Evolutionary conservation across 1,140 invertebrate species (phyloP), one percentile per base, ranked within the genome.

Genomic region (Odontomachus brunneus): DNA sequence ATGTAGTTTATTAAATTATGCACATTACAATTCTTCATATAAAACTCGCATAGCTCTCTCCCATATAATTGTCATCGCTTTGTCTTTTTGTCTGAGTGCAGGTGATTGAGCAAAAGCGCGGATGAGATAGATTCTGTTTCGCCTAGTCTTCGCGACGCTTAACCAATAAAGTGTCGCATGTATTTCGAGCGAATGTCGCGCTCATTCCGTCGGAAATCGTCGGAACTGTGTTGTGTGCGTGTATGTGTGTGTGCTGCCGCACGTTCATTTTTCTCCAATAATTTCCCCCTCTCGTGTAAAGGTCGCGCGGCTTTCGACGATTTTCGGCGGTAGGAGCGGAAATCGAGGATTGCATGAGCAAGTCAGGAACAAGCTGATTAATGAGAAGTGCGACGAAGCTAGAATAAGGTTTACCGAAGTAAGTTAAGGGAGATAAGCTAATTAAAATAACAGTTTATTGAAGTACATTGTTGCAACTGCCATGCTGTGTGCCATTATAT

Each of bases 401-500:
- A 88, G 73, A 19, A 57, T 53, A 76, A 88, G 84, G 38, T 88
- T 87, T 82, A 84, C 29, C 66, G 57, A 85, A 63, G 19, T 88
- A 88, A 83, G 84, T 74, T 88, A 87, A 82, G 59, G 86, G 82
- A n/a, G n/a, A 71, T 89, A 91, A 91, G 86, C 82, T 92, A 88
- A 92, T 89, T 84, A 83, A 89, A 84, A 86, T 85, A 89, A 90
- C 90, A 89, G 82, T 93, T 91, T 91, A 94, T 92, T 90, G 89
- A 93, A 93, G 89, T 92, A 93, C 88, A 93, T 93, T 93, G 92
- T 93, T 94, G 91, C 92, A 93, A 94, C 93, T 93, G 93, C 93
- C 93, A 94, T 93, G 93, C 92, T 93, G 92, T 94, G 93, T 94
- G 93, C 93, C 93, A 94, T 94, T 94, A 93, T 92, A 92, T 90